Percentiles rank a stretch among this genome's conserved stretches.
These are phyloP conservation scores for Xylocampa areola DNA, from an alignment of 2,888 invertebrate genomes.

Conservation along the genomic window DNA sequence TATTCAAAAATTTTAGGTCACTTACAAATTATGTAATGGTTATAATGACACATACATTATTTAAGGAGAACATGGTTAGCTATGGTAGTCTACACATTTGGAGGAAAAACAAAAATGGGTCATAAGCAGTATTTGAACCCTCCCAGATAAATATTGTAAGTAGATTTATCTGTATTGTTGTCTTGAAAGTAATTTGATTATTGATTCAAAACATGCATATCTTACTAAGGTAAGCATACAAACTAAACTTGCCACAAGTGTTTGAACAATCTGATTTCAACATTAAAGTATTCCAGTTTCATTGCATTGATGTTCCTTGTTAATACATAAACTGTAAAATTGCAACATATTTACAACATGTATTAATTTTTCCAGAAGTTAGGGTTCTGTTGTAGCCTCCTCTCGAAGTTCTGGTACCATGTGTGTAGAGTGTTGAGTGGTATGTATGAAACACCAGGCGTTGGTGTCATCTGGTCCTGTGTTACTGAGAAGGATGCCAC, in stretches of 20 bases:
- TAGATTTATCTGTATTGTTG: background rate
- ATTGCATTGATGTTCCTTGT: conserved; percentile 30
- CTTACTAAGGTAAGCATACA: conserved; percentile 7
- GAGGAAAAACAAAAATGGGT: too few species aligned
- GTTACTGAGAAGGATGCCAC: conserved; percentile 96
- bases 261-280: conserved; percentile 18
- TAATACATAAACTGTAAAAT: conserved; percentile 17
- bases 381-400: conserved; percentile 96
- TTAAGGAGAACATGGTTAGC: conserved; percentile 1
- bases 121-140: too few species aligned
- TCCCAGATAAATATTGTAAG: background rate
- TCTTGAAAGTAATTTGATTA: background rate
- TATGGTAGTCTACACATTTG: too few species aligned
- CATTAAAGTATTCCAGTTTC: conserved; percentile 33
- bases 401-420: conserved; percentile 98
- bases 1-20: conserved; percentile 1
- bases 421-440: conserved; percentile 96
- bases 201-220: conserved; percentile 5
- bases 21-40: conserved; percentile 2
- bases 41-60: background rate
- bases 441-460: conserved; percentile 95
- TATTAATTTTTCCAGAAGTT: conserved; percentile 95
- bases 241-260: conserved; percentile 10
- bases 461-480: conserved; percentile 94
- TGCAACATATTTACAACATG: background rate